Evolutionary conservation across 1,140 invertebrate species (phyloP), one percentile per base, ranked within the genome.

Genomic region (Cotesia glomerata): DNA sequence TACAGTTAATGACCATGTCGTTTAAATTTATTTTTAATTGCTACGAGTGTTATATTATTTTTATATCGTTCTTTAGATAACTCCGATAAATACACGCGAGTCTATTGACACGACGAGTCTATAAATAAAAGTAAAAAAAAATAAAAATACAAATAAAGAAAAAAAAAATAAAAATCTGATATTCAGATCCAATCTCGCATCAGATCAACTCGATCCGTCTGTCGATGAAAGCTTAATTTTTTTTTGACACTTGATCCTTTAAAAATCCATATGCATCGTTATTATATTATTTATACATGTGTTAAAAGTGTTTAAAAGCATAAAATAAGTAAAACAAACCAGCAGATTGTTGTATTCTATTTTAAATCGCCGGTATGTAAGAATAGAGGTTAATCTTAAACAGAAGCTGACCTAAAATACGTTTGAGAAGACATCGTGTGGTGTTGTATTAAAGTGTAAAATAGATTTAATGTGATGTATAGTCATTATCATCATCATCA

Each of bases 301-400:
- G 32, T 62, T 45, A 8, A 16, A 45, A 16, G 63, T 65, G 45
- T 9, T 14, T 49, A 51, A 45, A 26, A 49, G 36, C 11, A 36
- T 45, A 45, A 45, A 45, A 45, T 45, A 45, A 45, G 39, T 45
- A 45, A 45, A 45, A 63, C 26, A 73, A 72, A 66, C 72, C 71
- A 74, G 79, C 78, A 82, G 69, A 81, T 83, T 79, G 39, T 45
- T 45, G 79, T 78, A 78, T 34, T 80, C 81, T 85, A 85, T 85
- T 85, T 85, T 85, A 82, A 80, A 75, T 80, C 49, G 76, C 56
- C 16, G 80, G 81, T 80, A 83, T 80, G 78, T 80, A 76, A 78
- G 72, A 80, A 81, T 79, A 84, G 78, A 83, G 81, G 80, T 84
- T 84, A 85, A 85, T 85, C 81, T 85, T 83, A 77, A 73, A 16